Percentiles rank a stretch among this genome's conserved stretches.
Conservation (phyloP, 2,113 vertebrate species). For the Eudyptes chrysolophus region DNA sequence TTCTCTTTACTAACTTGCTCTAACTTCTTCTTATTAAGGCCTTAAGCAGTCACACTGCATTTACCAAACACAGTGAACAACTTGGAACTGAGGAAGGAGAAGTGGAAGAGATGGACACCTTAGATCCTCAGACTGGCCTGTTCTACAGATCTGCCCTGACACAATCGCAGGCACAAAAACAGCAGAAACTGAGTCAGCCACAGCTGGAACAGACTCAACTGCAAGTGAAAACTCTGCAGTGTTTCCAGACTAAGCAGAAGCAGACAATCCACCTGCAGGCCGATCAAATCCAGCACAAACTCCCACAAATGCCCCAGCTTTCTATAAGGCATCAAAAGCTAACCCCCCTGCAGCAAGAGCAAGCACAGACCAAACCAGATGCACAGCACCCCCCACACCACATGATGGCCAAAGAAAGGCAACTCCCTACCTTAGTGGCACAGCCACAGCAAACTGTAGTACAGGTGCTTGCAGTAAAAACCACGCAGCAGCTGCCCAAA, state of each 20-base stretch:
- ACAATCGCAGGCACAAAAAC: constrained; percentile 74
- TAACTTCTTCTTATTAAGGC: constrained; percentile 74
- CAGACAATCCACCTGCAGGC: constrained; percentile 81
- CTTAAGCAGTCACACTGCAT: constrained; percentile 80
- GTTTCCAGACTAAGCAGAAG: constrained; percentile 85
- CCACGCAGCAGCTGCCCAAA: constrained; percentile 90
- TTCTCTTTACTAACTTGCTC: constrained; percentile 42
- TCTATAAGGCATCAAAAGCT: constrained; percentile 84
- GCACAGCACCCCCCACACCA: constrained; percentile 77
- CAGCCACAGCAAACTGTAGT: constrained; percentile 83
- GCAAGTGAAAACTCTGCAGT: constrained; percentile 83
- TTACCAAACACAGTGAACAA: constrained; percentile 80
- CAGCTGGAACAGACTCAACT: constrained; percentile 82
- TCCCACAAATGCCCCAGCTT: constrained; percentile 82
- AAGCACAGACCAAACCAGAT: constrained; percentile 78
- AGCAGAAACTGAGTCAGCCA: constrained; percentile 75
- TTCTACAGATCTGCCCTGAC: constrained; percentile 90
- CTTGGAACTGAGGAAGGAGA: constrained; percentile 88
- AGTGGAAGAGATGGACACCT: constrained; percentile 91
- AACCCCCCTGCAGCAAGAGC: constrained; percentile 77
- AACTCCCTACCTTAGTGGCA: constrained; percentile 75
- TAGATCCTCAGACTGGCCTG: constrained; percentile 97
- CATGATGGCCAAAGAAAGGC: constrained; percentile 82
- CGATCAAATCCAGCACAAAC: constrained; percentile 81
- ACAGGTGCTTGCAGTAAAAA: constrained; percentile 84